phyloP scores from a whole-genome alignment of 2,888 invertebrate genomes.

The Agrilus mali region DNA sequence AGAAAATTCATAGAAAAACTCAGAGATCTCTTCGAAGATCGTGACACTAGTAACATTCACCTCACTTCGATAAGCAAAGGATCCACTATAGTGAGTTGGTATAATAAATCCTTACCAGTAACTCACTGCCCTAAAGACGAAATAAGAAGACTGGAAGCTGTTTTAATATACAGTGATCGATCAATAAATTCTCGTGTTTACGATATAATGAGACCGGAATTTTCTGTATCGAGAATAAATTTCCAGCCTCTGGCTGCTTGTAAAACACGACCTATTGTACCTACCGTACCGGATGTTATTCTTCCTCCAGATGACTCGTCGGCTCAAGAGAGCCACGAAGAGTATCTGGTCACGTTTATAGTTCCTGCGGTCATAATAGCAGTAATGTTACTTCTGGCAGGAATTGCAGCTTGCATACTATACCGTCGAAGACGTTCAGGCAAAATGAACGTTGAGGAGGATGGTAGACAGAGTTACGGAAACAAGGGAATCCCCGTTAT shows the following conservation, averaged over 20 bases:
- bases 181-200: conserved; percentile 45
- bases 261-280: conserved; percentile 25
- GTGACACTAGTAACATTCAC: conserved; percentile 57
- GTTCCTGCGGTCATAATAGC: conserved; percentile 82
- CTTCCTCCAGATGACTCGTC: conserved; percentile 35
- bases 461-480: conserved; percentile 71
- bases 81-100: conserved; percentile 62
- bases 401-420: conserved; percentile 76
- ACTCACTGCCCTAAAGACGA: conserved; percentile 66
- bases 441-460: conserved; percentile 71
- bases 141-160: conserved; percentile 56
- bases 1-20: conserved; percentile 72
- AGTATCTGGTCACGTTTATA: conserved; percentile 70
- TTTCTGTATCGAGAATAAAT: conserved; percentile 52
- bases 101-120: conserved; percentile 66
- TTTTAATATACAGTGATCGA: conserved; percentile 54
- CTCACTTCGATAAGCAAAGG: conserved; percentile 56
- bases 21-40: conserved; percentile 62
- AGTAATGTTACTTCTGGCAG: conserved; percentile 76
- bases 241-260: conserved; percentile 50
- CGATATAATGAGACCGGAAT: conserved; percentile 56
- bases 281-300: conserved; percentile 26
- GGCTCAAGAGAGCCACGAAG: conserved; percentile 39
- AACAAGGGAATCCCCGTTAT: conserved; percentile 87
- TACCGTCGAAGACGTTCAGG: conserved; percentile 76